Conservation (phyloP, 1,140 invertebrate genomes). For the Rhyacophila brunnea region DNA sequence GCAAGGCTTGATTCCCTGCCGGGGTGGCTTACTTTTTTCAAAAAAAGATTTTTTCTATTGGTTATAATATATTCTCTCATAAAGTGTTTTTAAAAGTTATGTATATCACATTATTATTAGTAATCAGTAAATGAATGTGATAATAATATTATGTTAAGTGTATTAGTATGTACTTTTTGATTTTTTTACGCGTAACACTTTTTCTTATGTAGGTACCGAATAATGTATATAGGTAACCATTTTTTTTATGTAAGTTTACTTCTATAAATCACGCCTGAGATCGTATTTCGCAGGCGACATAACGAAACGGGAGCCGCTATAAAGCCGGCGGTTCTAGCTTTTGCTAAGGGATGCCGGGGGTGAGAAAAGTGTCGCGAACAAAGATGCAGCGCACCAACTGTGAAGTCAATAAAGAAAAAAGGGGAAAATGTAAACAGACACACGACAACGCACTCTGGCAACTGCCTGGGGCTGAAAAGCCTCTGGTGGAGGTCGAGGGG, state of each 20-base stretch:
- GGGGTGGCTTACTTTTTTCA: too few relatives aligned
- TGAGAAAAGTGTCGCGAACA: constrained; percentile 1
- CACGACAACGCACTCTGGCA: constrained; percentile 20
- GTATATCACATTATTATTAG: too few relatives aligned
- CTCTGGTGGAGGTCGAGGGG: not conserved
- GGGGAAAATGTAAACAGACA: constrained; percentile 25
- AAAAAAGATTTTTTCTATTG: too few relatives aligned
- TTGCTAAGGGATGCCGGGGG: not conserved
- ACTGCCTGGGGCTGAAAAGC: constrained; percentile 13
- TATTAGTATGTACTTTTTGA: too few relatives aligned
- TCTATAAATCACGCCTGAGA: not conserved
- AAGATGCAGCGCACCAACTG: constrained; percentile 25
- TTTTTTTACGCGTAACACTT: too few relatives aligned
- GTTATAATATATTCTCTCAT: too few relatives aligned
- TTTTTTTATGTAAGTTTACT: not conserved
- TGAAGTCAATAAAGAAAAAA: constrained; percentile 22
- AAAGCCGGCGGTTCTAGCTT: constrained; percentile 2
- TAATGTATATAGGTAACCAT: not conserved
- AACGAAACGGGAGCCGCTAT: constrained; percentile 20
- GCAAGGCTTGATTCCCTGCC: too few relatives aligned
- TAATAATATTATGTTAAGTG: too few relatives aligned
- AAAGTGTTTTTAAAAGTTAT: too few relatives aligned
- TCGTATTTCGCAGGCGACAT: constrained; percentile 24
- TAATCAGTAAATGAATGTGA: too few relatives aligned
- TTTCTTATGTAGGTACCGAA: not conserved